Base-by-base conservation (phyloP, 2,888 invertebrate species). In the Troides oblongomaculatus region DNA sequence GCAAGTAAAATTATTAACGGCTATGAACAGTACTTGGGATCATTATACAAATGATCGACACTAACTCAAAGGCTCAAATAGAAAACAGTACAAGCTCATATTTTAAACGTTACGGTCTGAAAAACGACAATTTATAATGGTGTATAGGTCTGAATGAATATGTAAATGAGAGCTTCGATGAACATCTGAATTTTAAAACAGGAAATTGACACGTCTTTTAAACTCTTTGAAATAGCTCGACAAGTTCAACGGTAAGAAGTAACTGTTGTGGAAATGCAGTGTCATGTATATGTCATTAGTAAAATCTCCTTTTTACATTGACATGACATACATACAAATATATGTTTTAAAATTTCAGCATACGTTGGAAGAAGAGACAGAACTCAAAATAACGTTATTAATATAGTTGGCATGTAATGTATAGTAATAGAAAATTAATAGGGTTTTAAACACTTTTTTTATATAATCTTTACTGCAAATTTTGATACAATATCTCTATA, bases 81-180 rank as follows among this genome's bases (percentile, higher is more conserved):
- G 12, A 46, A 46, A 46, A 14, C 14, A 46, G 46, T 46, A 46
- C 12, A 46, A 46, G 46, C 46, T 46, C 14, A 14, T 46, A 56
- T 14, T 4, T 56, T 56, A 56, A 36, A 64, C 60, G 57, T 36
- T 58, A 63, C 70, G 70, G 62, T 66, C 43, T 59, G 64, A 1
- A 53, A 63, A 59, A 59, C 59, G 63, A 66, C 66, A 66, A 56
- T 60, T 39, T n/a, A 58, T 63, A 58, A 58, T 58, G 57, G 7
- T 58, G 23, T 53, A 53, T 7, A 59, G 30, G 53, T 66, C 21
- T 60, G 17, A 8, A 39, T n/a, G 12, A 60, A 60, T 66, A 50
- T 60, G 21, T 17, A 39, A 66, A 56, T 57, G 25, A 67, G 53
- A 62, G 43, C 23, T 67, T 56, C 61, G 25, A 67, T 39, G 36